These are phyloP conservation scores for Miltochrista miniata DNA, from an alignment of 2,888 invertebrate genomes.

Conservation along the genomic window DNA sequence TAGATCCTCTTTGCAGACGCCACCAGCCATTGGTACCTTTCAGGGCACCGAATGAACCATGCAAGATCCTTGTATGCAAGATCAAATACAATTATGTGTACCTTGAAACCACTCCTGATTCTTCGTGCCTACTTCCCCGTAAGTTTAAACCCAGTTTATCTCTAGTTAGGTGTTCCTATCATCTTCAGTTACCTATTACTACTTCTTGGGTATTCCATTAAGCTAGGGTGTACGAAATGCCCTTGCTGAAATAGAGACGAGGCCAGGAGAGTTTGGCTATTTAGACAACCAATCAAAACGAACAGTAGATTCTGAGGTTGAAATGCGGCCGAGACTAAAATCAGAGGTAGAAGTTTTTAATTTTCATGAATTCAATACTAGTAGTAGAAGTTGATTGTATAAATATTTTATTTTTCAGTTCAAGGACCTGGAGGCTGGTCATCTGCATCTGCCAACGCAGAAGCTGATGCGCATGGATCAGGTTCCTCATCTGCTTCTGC, in stretches of 20 bases:
- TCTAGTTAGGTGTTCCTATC: not conserved
- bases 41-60: slow-evolving; percentile 47
- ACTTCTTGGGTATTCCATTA: no score
- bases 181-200: not conserved
- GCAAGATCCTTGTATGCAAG: slow-evolving; percentile 58
- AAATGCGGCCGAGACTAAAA: no score
- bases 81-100: slow-evolving; percentile 69
- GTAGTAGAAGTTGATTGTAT: no score
- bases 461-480: slow-evolving; percentile 3
- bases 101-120: slow-evolving; percentile 42
- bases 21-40: slow-evolving; percentile 54
- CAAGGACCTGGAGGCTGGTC: not conserved
- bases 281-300: no score
- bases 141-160: not conserved
- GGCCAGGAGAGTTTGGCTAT: no score
- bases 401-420: not conserved
- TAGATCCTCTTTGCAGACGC: slow-evolving; percentile 62
- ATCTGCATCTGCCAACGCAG: slow-evolving; percentile 14
- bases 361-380: no score
- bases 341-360: no score
- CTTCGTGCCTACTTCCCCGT: slow-evolving; percentile 16
- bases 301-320: no score
- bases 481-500: slow-evolving; percentile 9
- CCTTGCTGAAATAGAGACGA: no score
- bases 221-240: no score